These are phyloP conservation scores for Megaptera novaeangliae DNA, from an alignment of 2,113 vertebrate genomes.

Conservation along the genomic window DNA sequence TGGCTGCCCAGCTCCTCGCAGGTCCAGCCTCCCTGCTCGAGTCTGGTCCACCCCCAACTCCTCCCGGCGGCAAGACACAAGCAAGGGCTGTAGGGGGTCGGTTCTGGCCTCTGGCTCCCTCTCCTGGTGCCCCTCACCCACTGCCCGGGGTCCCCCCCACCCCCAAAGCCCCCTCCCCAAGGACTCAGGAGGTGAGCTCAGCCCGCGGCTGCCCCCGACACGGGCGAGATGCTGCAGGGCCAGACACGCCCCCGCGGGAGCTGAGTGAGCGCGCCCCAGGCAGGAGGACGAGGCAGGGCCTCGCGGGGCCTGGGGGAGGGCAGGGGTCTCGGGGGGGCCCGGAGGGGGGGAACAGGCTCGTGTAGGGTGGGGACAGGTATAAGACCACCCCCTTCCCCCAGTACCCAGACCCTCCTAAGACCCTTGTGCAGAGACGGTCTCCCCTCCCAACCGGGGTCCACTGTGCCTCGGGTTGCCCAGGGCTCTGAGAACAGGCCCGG, in stretches of 20 bases:
- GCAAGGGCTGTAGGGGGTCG: too few species aligned
- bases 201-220: not conserved
- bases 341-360: accelerated
- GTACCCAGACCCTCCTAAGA: not conserved
- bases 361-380: accelerated
- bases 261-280: accelerated
- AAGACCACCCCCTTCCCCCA: not conserved
- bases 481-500: too few species aligned
- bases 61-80: not conserved
- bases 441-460: too few species aligned
- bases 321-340: accelerated
- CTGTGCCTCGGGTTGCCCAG: too few species aligned
- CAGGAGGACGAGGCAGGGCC: not conserved
- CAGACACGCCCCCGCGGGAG: not conserved
- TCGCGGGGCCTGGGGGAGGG: not conserved
- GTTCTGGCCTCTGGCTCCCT: not conserved
- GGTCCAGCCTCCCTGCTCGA: too few species aligned
- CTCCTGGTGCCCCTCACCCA: not conserved
- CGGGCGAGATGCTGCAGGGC: not conserved
- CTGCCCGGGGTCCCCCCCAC: too few species aligned
- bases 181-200: not conserved
- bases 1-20: not conserved
- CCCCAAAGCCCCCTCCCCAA: not conserved
- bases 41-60: accelerated
- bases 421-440: not conserved